A percentile compares a stretch with the other conserved stretches of the same genome.
phyloP scores from a whole-genome alignment of 2,888 invertebrate species.

The Agrotis ipsilon region DNA sequence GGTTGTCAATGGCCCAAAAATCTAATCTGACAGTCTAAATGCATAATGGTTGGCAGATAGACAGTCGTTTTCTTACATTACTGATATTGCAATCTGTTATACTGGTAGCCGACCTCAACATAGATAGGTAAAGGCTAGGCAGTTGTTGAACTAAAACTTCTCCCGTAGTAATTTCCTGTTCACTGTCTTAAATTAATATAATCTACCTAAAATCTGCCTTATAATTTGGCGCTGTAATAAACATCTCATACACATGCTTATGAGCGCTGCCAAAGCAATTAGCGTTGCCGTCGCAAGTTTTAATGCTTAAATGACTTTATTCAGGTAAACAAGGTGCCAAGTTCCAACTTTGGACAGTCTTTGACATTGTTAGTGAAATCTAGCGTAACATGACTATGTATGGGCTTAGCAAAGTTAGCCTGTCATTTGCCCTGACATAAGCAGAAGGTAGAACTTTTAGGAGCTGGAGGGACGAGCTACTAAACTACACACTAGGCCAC shows the following conservation, averaged over 20 bases:
- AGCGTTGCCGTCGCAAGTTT: slow-evolving; percentile 25
- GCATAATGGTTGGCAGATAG: too few species aligned
- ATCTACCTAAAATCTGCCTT: slow-evolving; percentile 1
- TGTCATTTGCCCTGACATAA: too few species aligned
- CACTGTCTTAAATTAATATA: background rate
- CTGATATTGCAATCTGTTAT: too few species aligned
- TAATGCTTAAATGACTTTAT: slow-evolving; percentile 47
- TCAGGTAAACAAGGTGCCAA: slow-evolving; percentile 47
- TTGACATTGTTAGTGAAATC: slow-evolving; percentile 16
- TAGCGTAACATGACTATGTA: slow-evolving; percentile 8
- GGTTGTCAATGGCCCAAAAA: too few species aligned
- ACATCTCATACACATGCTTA: slow-evolving; percentile 23
- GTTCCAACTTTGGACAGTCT: slow-evolving; percentile 15
- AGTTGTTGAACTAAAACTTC: background rate
- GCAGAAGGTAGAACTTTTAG: too few species aligned
- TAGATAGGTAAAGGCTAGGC: too few species aligned
- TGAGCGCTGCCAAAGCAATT: slow-evolving; percentile 55
- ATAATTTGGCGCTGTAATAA: slow-evolving; percentile 22
- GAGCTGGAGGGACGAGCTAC: too few species aligned
- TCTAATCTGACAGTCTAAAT: too few species aligned
- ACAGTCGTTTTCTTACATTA: too few species aligned
- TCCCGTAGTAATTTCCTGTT: background rate
- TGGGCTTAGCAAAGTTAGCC: background rate
- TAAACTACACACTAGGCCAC: too few species aligned
- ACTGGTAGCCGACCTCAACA: too few species aligned